Evolutionary conservation across 1,140 invertebrate species (phyloP).

Genomic region (Asbolus verrucosus): DNA sequence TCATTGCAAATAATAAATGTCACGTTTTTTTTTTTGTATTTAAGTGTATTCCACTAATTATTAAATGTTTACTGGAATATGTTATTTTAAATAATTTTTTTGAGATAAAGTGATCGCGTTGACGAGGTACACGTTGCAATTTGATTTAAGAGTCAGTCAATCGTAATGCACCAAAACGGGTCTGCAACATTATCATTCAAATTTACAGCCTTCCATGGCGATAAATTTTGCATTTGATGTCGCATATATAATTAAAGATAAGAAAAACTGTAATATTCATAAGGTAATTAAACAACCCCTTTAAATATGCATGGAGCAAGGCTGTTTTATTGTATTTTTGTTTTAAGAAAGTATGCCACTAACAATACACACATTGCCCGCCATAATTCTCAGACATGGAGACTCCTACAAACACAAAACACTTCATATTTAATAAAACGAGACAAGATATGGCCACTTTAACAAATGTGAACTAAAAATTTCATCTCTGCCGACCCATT

Average conservation of each 20-base stretch:
- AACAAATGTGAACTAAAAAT: conserved; percentile 35
- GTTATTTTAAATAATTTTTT: too few species aligned
- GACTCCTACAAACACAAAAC: conserved; percentile 31
- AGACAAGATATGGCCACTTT: conserved; percentile 32
- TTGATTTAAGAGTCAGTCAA: background rate
- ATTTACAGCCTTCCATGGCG: conserved; percentile 31
- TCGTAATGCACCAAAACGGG: conserved; percentile 24
- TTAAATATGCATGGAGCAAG: conserved; percentile 37
- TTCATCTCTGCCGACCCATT: conserved; percentile 26
- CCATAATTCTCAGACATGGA: conserved; percentile 29
- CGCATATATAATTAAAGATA: conserved; percentile 38
- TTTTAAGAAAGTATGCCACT: conserved; percentile 32
- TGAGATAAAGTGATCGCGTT: too few species aligned
- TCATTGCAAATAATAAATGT: too few species aligned
- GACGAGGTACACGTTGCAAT: too few species aligned
- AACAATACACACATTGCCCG: conserved; percentile 27
- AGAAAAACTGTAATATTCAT: conserved; percentile 39
- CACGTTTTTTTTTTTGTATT: too few species aligned
- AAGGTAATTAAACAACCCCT: conserved; percentile 28
- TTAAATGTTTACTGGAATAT: too few species aligned
- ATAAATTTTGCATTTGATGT: conserved; percentile 37
- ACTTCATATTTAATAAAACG: conserved; percentile 39
- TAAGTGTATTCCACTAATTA: too few species aligned
- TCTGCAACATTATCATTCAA: conserved; percentile 23
- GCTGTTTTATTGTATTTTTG: conserved; percentile 31